These are phyloP conservation scores for Thunnus maccoyii DNA, from an alignment of 2,113 vertebrate species.

Conservation along the genomic window DNA sequence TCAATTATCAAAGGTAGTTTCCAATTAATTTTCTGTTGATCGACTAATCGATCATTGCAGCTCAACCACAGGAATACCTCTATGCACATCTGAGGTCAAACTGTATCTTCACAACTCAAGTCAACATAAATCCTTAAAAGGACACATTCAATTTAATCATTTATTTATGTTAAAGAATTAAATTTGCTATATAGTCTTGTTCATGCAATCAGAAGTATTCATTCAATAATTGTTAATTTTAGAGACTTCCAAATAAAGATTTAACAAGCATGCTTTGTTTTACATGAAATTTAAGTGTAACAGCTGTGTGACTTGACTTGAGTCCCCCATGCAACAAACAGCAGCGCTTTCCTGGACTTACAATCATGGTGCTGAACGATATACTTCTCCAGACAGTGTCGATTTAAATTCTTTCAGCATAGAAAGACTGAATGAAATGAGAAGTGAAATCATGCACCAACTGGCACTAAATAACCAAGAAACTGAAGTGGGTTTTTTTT, in stretches of 20 bases:
- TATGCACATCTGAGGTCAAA: too few relatives aligned
- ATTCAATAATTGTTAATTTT: background rate
- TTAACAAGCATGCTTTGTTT: background rate
- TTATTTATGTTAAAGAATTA: too few relatives aligned
- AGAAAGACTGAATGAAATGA: constrained; percentile 41
- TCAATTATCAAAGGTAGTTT: too few relatives aligned
- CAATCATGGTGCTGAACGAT: constrained; percentile 11
- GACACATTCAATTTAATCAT: background rate
- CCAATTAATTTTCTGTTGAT: too few relatives aligned
- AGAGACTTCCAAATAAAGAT: background rate
- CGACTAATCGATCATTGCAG: too few relatives aligned
- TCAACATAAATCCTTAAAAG: background rate
- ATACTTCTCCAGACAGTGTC: constrained; percentile 22
- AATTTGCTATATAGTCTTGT: too few relatives aligned
- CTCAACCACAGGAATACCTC: too few relatives aligned
- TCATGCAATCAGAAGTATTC: background rate
- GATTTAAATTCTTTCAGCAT: constrained; percentile 24
- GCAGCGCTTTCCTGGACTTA: constrained; percentile 8
- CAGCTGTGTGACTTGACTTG: background rate
- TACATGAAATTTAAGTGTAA: background rate
- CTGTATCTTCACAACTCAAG: background rate
- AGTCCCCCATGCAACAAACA: constrained; percentile 3
- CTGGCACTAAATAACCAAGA: constrained; percentile 54
- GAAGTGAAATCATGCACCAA: constrained; percentile 43
- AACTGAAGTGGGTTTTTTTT: constrained; percentile 16